Conservation (phyloP, 2,888 invertebrate species). For the Neoascia interrupta region DNA sequence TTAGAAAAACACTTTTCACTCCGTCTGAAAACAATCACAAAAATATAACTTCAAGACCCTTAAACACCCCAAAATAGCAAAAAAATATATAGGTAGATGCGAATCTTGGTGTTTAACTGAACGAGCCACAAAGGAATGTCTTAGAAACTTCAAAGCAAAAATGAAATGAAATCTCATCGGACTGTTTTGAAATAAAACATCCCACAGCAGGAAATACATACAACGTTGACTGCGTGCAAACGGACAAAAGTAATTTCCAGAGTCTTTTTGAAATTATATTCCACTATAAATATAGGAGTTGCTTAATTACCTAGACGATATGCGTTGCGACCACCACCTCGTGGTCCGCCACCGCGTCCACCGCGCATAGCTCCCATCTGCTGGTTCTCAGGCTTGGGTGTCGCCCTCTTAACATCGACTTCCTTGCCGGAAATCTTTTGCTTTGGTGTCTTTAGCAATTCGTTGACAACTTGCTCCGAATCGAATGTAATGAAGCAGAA, state of each 20-base stretch:
- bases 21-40: too few species aligned
- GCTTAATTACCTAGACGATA: slow-evolving; percentile 75
- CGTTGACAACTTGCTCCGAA: slow-evolving; percentile 95
- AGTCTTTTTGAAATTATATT: slow-evolving; percentile 48
- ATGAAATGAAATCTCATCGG: too few species aligned
- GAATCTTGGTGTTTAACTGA: too few species aligned
- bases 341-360: slow-evolving; percentile 84
- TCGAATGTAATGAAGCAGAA: slow-evolving; percentile 99
- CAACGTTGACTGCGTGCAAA: slow-evolving; percentile 39
- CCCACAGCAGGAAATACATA: slow-evolving; percentile 8
- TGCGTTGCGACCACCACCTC: slow-evolving; percentile 86
- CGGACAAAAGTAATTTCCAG: slow-evolving; percentile 21
- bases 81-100: too few species aligned
- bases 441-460: slow-evolving; percentile 93
- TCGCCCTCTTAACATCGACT: slow-evolving; percentile 97
- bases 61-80: too few species aligned
- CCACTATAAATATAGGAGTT: slow-evolving; percentile 7
- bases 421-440: slow-evolving; percentile 96
- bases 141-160: too few species aligned
- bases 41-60: too few species aligned
- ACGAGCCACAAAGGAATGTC: too few species aligned
- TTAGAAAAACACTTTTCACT: too few species aligned
- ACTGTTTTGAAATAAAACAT: too few species aligned
- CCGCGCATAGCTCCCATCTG: slow-evolving; percentile 83
- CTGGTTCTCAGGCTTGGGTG: slow-evolving; percentile 91